Conservation (phyloP, 2,797 vertebrate genomes). For the Melanogrammus aeglefinus region DNA sequence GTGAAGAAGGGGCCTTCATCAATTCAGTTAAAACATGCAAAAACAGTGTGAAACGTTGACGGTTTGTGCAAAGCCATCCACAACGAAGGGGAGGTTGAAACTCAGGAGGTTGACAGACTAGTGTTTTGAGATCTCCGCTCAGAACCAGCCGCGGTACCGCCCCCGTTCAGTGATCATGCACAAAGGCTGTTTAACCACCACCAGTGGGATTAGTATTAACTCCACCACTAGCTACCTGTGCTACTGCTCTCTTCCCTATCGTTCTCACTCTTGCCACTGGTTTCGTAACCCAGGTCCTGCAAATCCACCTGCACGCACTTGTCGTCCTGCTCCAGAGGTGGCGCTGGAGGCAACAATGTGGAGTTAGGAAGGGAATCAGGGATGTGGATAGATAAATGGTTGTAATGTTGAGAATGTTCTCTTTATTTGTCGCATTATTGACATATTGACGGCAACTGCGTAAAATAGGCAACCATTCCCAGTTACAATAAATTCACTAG, state of each 20-base stretch:
- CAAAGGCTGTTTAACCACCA: conserved; percentile 30
- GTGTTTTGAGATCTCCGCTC: neutral
- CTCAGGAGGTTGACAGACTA: neutral
- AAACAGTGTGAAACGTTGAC: conserved; percentile 30
- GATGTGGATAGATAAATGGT: conserved; percentile 8
- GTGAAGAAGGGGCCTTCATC: conserved; percentile 44
- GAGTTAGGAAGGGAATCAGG: conserved; percentile 31
- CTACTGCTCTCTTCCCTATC: conserved; percentile 76
- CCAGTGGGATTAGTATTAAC: conserved; percentile 58
- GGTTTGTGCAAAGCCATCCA: conserved; percentile 29
- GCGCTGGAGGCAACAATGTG: conserved; percentile 67
- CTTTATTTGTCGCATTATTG: too few relatives aligned
- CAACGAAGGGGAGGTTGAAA: conserved; percentile 7
- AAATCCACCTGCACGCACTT: conserved; percentile 75
- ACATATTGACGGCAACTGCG: too few relatives aligned
- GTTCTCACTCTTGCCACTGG: conserved; percentile 75
- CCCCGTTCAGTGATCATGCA: conserved; percentile 64
- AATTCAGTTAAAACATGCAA: conserved; percentile 61
- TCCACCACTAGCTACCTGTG: conserved; percentile 74
- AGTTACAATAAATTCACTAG: too few relatives aligned
- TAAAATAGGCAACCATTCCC: too few relatives aligned
- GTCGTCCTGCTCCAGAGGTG: conserved; percentile 70
- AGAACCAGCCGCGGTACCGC: conserved; percentile 18
- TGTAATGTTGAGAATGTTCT: conserved; percentile 16
- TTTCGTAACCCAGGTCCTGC: conserved; percentile 74